Conservation (phyloP, 2,113 vertebrate genomes). For the Dunckerocampus dactyliophorus region DNA sequence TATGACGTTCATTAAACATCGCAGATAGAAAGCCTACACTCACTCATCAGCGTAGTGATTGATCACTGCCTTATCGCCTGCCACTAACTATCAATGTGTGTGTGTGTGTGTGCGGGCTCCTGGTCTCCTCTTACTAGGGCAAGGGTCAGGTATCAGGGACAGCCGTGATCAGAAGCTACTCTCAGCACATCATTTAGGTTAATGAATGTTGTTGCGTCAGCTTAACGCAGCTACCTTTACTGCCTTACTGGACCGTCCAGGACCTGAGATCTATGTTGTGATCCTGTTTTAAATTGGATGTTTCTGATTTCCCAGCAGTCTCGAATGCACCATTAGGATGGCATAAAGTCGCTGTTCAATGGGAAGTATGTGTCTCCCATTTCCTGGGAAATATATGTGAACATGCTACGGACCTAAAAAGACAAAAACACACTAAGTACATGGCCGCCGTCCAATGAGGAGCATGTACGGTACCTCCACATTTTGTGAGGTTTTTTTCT, state of each 20-base stretch:
- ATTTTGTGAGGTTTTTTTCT: no score
- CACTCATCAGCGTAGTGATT: slow-evolving; percentile 61
- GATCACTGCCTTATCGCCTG: slow-evolving; percentile 67
- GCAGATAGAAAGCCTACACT: slow-evolving; percentile 51
- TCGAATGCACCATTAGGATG: no score
- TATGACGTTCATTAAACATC: slow-evolving; percentile 61
- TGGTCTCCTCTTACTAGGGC: slow-evolving; percentile 46
- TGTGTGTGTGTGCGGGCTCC: slow-evolving; percentile 1
- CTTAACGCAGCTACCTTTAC: slow-evolving; percentile 11
- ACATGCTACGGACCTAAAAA: no score
- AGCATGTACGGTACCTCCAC: no score
- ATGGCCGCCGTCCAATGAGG: no score
- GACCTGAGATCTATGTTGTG: background rate
- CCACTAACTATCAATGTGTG: slow-evolving; percentile 34
- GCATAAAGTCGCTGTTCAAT: no score
- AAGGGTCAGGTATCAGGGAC: slow-evolving; percentile 65
- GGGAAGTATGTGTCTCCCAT: no score
- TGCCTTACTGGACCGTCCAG: background rate
- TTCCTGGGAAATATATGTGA: no score
- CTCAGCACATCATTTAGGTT: slow-evolving; percentile 53
- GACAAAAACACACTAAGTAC: no score
- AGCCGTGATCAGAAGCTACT: slow-evolving; percentile 57
- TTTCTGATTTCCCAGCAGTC: no score
- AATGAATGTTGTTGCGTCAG: slow-evolving; percentile 46
- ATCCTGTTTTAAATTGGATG: no score